Conservation (phyloP, 2,113 vertebrate genomes). For the Gopherus evgoodei region DNA sequence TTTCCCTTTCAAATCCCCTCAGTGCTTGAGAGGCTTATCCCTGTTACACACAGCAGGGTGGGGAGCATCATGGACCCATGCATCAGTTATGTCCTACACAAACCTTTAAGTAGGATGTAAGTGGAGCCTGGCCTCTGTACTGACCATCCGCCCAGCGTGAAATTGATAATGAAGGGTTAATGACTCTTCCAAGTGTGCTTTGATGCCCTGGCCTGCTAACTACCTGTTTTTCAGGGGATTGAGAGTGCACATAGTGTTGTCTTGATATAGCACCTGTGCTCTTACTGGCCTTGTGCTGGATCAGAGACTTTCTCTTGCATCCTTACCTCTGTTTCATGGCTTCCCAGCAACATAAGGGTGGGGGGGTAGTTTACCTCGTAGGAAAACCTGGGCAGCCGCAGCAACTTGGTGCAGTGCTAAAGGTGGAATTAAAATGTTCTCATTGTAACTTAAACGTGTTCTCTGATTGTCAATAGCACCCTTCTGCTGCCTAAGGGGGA, state of each 20-base stretch:
- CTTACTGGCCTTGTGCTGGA: too few species aligned
- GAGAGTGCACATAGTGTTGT: constrained; percentile 1
- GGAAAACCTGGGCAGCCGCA: constrained; percentile 61
- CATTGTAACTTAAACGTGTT: constrained; percentile 9
- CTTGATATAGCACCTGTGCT: background rate
- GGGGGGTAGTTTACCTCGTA: background rate
- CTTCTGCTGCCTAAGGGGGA: background rate
- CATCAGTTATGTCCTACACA: fast-evolving
- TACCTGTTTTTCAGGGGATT: background rate
- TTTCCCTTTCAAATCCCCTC: background rate
- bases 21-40: background rate
- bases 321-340: constrained; percentile 1
- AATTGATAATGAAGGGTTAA: background rate
- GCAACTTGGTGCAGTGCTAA: constrained; percentile 46
- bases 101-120: background rate
- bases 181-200: background rate
- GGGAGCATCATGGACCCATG: fast-evolving
- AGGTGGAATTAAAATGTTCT: constrained; percentile 6
- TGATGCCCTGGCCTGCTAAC: constrained; percentile 40
- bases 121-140: background rate
- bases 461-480: background rate
- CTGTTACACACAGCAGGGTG: background rate
- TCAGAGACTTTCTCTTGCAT: background rate
- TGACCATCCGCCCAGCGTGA: background rate
- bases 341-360: background rate